phyloP scores from a whole-genome alignment of 2,113 vertebrate genomes.

The Chinchilla lanigera region DNA sequence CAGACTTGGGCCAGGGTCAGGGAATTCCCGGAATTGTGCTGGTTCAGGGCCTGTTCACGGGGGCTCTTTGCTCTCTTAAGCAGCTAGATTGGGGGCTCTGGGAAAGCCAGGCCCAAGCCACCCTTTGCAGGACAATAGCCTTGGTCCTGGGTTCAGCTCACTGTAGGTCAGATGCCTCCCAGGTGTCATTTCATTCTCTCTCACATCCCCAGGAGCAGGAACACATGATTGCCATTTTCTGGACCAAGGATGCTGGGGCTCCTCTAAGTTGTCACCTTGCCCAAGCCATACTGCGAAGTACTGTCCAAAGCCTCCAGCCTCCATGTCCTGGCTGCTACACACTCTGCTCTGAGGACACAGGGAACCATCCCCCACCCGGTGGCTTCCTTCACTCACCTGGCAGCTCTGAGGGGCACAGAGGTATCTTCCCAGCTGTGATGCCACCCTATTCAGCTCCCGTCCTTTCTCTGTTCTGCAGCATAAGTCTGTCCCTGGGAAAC shows the following conservation, averaged over 20 bases:
- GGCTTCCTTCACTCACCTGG: background rate
- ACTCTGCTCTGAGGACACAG: background rate
- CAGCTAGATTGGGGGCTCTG: background rate
- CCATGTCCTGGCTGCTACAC: no score
- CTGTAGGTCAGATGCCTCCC: accelerated
- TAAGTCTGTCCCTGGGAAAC: background rate
- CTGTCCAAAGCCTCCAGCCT: background rate
- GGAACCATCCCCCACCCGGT: background rate
- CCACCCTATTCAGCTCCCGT: background rate
- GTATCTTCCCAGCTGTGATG: background rate
- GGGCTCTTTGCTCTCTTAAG: background rate
- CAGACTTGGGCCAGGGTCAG: background rate
- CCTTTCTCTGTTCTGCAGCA: background rate
- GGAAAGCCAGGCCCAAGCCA: background rate
- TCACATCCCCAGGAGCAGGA: accelerated
- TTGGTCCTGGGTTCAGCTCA: background rate
- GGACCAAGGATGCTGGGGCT: background rate
- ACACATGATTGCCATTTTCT: background rate
- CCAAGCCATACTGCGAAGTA: background rate
- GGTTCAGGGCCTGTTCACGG: background rate
- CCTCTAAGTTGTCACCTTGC: no score
- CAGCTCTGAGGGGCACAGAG: background rate
- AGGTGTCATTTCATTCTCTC: accelerated
- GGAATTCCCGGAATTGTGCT: background rate
- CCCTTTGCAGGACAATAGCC: accelerated